These are phyloP conservation scores for Sarcophaga peregrina DNA, from an alignment of 1,140 invertebrate species.

Conservation along the genomic window DNA sequence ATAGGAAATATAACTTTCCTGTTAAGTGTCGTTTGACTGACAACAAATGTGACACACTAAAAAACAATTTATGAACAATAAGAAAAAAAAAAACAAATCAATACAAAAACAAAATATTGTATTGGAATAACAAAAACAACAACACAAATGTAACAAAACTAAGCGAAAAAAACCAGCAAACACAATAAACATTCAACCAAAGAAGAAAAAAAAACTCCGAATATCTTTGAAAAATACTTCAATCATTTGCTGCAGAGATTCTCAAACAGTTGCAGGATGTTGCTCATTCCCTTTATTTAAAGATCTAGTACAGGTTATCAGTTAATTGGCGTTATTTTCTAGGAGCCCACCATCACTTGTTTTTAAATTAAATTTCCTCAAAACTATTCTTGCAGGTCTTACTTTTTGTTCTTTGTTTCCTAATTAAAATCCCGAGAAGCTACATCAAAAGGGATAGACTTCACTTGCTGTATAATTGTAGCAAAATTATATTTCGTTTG, in stretches of 20 bases:
- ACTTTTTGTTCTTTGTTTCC: too few relatives aligned
- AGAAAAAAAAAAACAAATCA: neutral
- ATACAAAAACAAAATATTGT: constrained; percentile 7
- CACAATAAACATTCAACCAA: neutral
- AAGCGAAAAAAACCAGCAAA: neutral
- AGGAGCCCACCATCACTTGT: too few relatives aligned
- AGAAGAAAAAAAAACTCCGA: too few relatives aligned
- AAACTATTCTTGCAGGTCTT: too few relatives aligned
- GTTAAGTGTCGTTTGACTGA: constrained; percentile 23
- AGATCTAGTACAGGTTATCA: too few relatives aligned
- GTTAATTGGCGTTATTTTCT: too few relatives aligned
- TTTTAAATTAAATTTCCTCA: too few relatives aligned
- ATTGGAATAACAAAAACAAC: neutral
- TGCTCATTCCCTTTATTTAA: too few relatives aligned
- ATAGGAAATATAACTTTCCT: constrained; percentile 34
- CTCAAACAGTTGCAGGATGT: neutral
- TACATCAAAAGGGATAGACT: too few relatives aligned
- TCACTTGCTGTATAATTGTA: too few relatives aligned
- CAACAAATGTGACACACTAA: constrained; percentile 30
- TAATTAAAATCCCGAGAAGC: too few relatives aligned
- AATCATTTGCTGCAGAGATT: constrained; percentile 1
- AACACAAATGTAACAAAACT: neutral
- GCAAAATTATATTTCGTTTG: too few relatives aligned
- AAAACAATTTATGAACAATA: constrained; percentile 19
- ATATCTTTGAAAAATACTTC: neutral